Percentiles rank a stretch among this genome's conserved stretches.
These are phyloP conservation scores for Bombus vancouverensis DNA, from an alignment of 1,140 invertebrate genomes.

Conservation along the genomic window DNA sequence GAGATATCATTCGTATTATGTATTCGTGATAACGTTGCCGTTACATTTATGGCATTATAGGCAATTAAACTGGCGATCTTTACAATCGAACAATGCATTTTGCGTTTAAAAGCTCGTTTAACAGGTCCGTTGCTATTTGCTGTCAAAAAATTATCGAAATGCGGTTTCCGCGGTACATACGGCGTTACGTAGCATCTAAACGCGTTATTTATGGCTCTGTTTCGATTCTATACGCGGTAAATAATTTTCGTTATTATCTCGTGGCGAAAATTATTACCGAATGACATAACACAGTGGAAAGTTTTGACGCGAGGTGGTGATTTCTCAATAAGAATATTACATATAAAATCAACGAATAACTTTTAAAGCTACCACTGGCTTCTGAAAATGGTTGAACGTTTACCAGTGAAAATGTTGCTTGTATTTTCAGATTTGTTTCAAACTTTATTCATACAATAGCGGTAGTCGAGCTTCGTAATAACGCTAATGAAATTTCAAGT, in stretches of 20 bases:
- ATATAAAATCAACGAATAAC: background rate
- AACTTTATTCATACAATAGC: background rate
- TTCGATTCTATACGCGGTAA: background rate
- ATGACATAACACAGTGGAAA: background rate
- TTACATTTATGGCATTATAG: constrained; percentile 34
- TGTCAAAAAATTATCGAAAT: constrained; percentile 19
- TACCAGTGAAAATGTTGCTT: background rate
- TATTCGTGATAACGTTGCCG: constrained; percentile 37
- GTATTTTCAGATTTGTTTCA: background rate
- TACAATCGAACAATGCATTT: background rate
- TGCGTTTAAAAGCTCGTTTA: background rate
- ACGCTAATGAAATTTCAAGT: background rate
- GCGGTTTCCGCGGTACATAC: no score
- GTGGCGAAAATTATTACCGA: background rate
- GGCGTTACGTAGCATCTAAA: background rate
- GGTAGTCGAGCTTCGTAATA: no score
- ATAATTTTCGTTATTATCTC: constrained; percentile 25
- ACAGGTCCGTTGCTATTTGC: background rate
- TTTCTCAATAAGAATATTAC: background rate
- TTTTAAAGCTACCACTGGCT: background rate
- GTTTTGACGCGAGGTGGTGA: background rate
- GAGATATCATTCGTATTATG: constrained; percentile 19
- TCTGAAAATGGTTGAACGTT: background rate
- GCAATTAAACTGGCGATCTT: constrained; percentile 41
- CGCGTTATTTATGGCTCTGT: background rate